Base-by-base conservation (phyloP, 2,888 invertebrate species). In the Opisthograptis luteolata region DNA sequence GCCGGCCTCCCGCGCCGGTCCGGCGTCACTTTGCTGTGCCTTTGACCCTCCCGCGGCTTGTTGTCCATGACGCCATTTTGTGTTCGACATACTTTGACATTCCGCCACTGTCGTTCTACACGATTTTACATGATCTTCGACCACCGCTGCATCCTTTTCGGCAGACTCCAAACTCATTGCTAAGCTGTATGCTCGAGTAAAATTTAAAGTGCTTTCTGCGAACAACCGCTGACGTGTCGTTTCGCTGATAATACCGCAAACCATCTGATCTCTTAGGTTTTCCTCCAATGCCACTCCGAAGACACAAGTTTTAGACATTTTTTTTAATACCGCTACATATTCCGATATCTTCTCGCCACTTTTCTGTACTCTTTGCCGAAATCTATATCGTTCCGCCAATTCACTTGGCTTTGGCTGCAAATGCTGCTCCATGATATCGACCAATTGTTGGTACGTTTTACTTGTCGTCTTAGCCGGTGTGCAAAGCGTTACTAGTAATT, bases 161-260 rank as follows among this genome's bases (percentile, higher is more conserved):
- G 54, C 54, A 1, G 58, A 45, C 17, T 48, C 54, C 2, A 51
- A 7, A 0, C 31, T 15, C 0, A 45, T 9, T 4, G 45, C 42
- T 8, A 48, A 12, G 5, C 3, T 28, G 1, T 39, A 28, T 0
- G 50, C 44, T 1, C 41, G 36, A 7, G 10, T 25, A 7, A 36
- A 57, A 0, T n/a, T 0, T 7, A 53, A 8, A 4, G 45, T 14
- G 0, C 43, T 37, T 10, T 55, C 54, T 0, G 48, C 20, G 25
- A 58, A 58, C n/a, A 54, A 25, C 3, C 42, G 27, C 12, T 58
- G 54, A 0, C 54, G 17, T 7, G 51, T 48, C 1, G 24, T 12
- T 1, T 57, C 57, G 10, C 32, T 54, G 4, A 6, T 37, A 1
- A 54, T 8, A 0, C 48, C 51, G 8, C 55, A 51, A 9, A 55